Conservation (phyloP, 2,797 vertebrate genomes). For the Characodon lateralis region DNA sequence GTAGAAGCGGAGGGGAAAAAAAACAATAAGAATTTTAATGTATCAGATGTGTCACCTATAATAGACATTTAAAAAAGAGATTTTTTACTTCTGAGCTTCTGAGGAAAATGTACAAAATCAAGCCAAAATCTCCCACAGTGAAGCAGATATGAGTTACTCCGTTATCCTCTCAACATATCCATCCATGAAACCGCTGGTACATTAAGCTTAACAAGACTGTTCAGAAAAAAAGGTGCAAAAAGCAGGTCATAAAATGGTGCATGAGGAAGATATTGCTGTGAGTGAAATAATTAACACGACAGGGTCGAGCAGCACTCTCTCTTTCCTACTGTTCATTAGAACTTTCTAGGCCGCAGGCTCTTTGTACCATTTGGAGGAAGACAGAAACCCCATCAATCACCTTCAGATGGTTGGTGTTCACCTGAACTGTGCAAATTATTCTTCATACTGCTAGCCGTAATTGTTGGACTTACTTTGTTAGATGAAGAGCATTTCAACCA, state of each 20-base stretch:
- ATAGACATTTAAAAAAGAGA: neutral
- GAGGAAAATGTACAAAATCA: neutral
- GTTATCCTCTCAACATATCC: constrained; percentile 37
- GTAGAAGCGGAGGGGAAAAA: neutral
- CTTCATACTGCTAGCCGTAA: constrained; percentile 40
- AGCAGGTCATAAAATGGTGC: constrained; percentile 11
- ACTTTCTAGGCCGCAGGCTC: constrained; percentile 48
- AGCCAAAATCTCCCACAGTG: neutral
- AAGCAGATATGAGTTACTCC: constrained; percentile 43
- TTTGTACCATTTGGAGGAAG: constrained; percentile 46
- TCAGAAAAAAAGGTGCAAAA: neutral
- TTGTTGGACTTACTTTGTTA: constrained; percentile 48
- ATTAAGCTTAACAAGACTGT: constrained; percentile 25
- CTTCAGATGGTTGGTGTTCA: constrained; percentile 50
- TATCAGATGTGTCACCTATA: neutral
- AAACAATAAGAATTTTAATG: neutral
- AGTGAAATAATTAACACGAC: constrained; percentile 52
- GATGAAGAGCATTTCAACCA: constrained; percentile 44
- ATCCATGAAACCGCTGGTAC: constrained; percentile 38
- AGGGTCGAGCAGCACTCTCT: constrained; percentile 30
- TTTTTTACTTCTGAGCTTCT: neutral
- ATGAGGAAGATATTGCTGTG: constrained; percentile 40
- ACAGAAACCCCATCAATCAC: constrained; percentile 56
- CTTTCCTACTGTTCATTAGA: constrained; percentile 52
- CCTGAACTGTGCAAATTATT: constrained; percentile 46